A percentile compares a stretch with the other conserved stretches of the same genome.
phyloP scores from a whole-genome alignment of 2,888 invertebrate genomes.

The Ophion ellenae region DNA sequence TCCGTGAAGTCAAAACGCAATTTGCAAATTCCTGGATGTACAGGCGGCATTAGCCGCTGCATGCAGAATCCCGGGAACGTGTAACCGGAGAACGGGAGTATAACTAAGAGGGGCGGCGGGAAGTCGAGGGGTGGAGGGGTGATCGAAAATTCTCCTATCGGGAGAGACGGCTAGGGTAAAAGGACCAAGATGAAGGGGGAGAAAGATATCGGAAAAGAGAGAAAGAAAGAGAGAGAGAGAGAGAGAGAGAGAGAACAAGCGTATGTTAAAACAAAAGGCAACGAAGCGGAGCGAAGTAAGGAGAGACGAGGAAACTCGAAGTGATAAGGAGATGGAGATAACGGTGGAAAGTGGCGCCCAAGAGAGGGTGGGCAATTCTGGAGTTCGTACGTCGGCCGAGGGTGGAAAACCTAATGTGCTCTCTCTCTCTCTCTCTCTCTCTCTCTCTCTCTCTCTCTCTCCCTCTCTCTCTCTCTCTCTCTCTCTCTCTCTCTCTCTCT shows the following conservation, averaged over 20 bases:
- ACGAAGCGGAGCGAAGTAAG: slow-evolving; percentile 29
- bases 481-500: neutral
- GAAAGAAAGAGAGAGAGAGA: neutral
- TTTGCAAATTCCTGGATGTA: slow-evolving; percentile 55
- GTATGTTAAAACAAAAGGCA: slow-evolving; percentile 23
- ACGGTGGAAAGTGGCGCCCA: slow-evolving; percentile 51
- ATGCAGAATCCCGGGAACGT: slow-evolving; percentile 4
- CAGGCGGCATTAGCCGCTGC: slow-evolving; percentile 18
- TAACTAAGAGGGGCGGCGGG: neutral
- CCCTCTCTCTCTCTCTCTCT: slow-evolving; percentile 2
- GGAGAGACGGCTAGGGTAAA: too few relatives aligned
- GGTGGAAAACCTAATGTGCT: slow-evolving; percentile 48
- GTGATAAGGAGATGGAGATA: slow-evolving; percentile 30
- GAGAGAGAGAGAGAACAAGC: slow-evolving; percentile 32
- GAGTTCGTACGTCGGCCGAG: slow-evolving; percentile 39
- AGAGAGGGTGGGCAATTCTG: slow-evolving; percentile 51
- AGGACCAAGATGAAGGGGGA: neutral
- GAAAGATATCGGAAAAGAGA: neutral
- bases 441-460: slow-evolving; percentile 12
- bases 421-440: slow-evolving; percentile 25
- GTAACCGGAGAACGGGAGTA: neutral
- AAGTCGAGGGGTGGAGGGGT: neutral
- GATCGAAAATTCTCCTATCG: too few relatives aligned
- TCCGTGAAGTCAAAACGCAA: slow-evolving; percentile 56
- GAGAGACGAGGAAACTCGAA: slow-evolving; percentile 6